These are phyloP conservation scores for Corticium candelabrum DNA, from an alignment of 37 sponge, comb jelly and placozoan genomes.

Conservation along the genomic window DNA sequence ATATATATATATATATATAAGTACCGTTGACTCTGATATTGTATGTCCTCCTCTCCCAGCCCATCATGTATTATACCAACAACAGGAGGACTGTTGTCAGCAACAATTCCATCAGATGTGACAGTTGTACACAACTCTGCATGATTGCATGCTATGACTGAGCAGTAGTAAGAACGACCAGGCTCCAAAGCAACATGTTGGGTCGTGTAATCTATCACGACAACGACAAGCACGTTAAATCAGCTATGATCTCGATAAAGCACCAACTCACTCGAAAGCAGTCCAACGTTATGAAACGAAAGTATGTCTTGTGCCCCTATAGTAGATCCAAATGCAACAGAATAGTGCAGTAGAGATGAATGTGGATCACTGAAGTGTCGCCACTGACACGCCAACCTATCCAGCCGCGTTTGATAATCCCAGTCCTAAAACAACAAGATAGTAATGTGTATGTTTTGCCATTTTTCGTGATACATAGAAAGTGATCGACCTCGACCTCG, in stretches of 20 bases:
- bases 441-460: background rate
- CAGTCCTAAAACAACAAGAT: background rate
- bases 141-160: background rate
- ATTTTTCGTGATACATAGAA: no score
- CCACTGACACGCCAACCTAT: background rate
- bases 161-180: background rate
- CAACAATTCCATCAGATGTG: background rate
- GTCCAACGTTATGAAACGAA: background rate
- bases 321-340: background rate
- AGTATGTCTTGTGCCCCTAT: background rate
- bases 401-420: background rate
- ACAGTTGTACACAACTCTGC: background rate
- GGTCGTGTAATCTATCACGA: no score
- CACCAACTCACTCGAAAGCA: background rate
- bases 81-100: slow-evolving; percentile 58
- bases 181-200: background rate
- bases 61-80: slow-evolving; percentile 47
- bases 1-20: no score
- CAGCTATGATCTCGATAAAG: no score
- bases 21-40: no score
- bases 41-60: no score
- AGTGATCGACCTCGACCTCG: background rate
- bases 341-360: background rate
- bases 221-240: no score
- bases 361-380: background rate